Evolutionary conservation across 2,797 vertebrate species (phyloP).

Genomic region (Buceros bicornis): DNA sequence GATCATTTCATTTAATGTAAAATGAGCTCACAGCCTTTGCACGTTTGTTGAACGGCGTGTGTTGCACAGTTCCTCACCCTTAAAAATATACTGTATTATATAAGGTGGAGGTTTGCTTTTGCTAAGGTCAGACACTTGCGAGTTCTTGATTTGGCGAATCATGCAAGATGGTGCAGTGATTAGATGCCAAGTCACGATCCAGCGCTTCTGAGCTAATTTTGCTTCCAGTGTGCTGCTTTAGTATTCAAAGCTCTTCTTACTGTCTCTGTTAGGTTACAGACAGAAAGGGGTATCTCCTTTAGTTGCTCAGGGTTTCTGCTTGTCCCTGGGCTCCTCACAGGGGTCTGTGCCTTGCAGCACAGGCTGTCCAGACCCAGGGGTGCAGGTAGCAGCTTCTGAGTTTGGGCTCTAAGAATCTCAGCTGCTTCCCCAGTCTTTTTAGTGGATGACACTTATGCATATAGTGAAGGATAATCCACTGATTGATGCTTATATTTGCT

Average conservation of each 20-base stretch:
- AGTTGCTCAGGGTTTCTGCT: background rate
- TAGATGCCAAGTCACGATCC: slow-evolving; percentile 59
- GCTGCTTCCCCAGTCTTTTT: background rate
- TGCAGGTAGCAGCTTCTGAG: accelerated
- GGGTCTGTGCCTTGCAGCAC: background rate
- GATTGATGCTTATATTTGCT: background rate
- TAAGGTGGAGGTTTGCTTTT: background rate
- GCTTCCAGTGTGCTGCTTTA: slow-evolving; percentile 45
- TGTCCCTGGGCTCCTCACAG: background rate
- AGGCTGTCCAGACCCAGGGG: background rate
- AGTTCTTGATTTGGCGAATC: slow-evolving; percentile 32
- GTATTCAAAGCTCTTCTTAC: background rate
- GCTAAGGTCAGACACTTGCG: background rate
- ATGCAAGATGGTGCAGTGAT: background rate
- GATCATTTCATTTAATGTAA: background rate
- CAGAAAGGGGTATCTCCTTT: background rate
- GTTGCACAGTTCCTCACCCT: background rate
- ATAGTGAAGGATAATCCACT: background rate
- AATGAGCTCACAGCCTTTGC: background rate
- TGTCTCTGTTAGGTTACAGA: background rate
- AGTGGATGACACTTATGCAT: background rate
- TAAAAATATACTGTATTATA: background rate
- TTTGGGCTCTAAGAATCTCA: background rate
- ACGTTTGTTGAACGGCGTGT: background rate
- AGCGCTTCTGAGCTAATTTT: slow-evolving; percentile 60